phyloP scores from a whole-genome alignment of 1,140 invertebrate species.

The Brachionus asplanchnoidis region DNA sequence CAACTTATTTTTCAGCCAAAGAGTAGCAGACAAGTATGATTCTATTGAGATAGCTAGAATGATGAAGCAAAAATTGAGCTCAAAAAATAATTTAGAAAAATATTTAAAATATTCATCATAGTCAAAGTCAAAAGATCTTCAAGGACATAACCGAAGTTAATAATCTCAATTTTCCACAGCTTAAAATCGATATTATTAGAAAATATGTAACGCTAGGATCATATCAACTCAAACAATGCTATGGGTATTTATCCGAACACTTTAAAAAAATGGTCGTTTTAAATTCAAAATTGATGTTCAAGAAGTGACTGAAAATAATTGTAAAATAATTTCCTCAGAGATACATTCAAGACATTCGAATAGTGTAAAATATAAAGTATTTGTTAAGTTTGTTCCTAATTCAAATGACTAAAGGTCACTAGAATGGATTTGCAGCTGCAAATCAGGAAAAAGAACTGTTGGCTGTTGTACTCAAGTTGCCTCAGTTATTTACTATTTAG shows the following conservation, averaged over 20 bases:
- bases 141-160: not conserved
- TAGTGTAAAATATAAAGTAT: not conserved
- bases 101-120: not conserved
- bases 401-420: not conserved
- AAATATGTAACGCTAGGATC: not conserved
- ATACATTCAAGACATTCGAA: not conserved
- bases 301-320: not conserved
- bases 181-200: not conserved
- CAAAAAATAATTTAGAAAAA: not conserved
- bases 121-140: not conserved
- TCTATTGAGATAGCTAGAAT: not conserved
- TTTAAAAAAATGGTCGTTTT: not conserved
- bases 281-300: not conserved
- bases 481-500: not conserved
- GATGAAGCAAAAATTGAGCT: not conserved
- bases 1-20: not conserved
- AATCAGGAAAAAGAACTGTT: not conserved
- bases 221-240: slow-evolving; percentile 1
- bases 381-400: not conserved
- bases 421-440: not conserved
- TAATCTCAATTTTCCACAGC: not conserved
- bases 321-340: not conserved
- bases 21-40: not conserved
- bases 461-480: not conserved
- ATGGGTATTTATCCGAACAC: not conserved